Evolutionary conservation across 2,797 vertebrate species (phyloP).

Genomic region (Poliocrania exsul): DNA sequence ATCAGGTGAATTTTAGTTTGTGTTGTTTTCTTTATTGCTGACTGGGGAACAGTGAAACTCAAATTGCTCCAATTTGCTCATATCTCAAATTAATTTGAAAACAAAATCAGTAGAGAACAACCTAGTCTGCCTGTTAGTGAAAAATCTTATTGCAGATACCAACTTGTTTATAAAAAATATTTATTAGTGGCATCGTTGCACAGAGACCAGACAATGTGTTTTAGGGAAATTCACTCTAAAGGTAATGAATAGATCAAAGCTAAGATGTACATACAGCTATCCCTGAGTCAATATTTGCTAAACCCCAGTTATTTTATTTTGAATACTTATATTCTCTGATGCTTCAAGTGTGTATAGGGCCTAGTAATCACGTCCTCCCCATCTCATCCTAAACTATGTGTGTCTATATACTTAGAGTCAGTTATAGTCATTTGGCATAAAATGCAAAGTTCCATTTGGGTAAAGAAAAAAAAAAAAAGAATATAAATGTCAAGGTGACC

Average conservation of each 20-base stretch:
- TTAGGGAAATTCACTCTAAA: background rate
- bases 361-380: background rate
- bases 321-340: background rate
- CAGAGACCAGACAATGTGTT: background rate
- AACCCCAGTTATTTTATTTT: background rate
- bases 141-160: background rate
- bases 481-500: background rate
- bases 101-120: background rate
- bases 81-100: background rate
- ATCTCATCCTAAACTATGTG: rapidly evolving
- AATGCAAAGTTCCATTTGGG: background rate
- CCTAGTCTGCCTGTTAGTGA: background rate
- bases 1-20: background rate
- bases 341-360: background rate
- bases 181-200: background rate
- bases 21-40: background rate
- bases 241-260: background rate
- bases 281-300: background rate
- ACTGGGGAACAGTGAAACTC: background rate
- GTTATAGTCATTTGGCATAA: background rate
- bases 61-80: background rate
- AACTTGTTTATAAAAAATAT: background rate
- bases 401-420: background rate
- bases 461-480: background rate
- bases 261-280: background rate